A percentile compares a stretch with the other conserved stretches of the same genome.
Evolutionary conservation across 2,113 vertebrate genomes (phyloP).

Genomic region (Puffinus mauretanicus): DNA sequence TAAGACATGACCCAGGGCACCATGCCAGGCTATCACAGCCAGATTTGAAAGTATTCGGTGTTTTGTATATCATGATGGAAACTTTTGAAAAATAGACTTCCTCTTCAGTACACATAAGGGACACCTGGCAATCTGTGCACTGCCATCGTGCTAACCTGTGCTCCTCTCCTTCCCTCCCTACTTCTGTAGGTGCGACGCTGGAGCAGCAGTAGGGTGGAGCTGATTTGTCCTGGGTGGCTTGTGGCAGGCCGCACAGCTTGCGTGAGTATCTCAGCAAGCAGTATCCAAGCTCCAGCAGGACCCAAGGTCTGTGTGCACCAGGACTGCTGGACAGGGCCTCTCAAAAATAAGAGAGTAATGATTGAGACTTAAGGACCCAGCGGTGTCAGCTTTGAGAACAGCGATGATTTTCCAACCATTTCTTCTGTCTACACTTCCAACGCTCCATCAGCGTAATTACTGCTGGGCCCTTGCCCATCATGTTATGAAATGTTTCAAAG

Average conservation of each 20-base stretch:
- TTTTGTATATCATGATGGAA: neutral
- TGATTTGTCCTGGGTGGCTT: neutral
- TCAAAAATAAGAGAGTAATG: neutral
- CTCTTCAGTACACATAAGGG: neutral
- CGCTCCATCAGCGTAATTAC: constrained; percentile 12
- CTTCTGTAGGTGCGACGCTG: neutral
- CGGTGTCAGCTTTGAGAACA: neutral
- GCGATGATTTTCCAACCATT: neutral
- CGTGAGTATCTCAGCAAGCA: neutral
- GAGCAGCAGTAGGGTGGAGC: neutral
- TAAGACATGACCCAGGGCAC: neutral
- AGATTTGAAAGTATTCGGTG: neutral
- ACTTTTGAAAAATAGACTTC: neutral
- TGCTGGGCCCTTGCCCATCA: constrained; percentile 29
- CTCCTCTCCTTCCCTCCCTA: neutral
- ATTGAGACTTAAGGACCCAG: neutral
- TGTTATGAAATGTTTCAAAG: constrained; percentile 42
- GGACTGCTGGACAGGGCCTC: neutral
- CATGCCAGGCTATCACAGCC: neutral
- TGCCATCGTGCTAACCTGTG: fast-evolving
- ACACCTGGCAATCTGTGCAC: neutral
- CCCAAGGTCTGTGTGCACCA: neutral
- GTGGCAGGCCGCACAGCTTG: neutral
- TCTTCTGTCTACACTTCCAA: neutral
- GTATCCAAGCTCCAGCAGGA: neutral